phyloP scores from a whole-genome alignment of 2,113 vertebrate genomes.

The Pseudorasbora parva region DNA sequence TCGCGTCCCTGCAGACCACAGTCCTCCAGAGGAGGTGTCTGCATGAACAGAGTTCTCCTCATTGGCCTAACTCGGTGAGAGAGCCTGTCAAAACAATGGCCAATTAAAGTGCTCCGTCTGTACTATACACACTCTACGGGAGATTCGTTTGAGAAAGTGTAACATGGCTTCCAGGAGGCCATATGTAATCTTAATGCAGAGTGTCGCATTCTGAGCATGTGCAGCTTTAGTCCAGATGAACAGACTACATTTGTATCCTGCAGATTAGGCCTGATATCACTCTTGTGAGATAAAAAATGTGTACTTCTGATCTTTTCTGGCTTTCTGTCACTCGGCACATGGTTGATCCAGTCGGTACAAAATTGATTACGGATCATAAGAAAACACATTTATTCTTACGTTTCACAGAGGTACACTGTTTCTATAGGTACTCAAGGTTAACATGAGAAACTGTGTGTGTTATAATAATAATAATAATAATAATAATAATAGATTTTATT shows the following conservation, averaged over 20 bases:
- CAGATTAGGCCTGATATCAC: background rate
- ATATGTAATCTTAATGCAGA: background rate
- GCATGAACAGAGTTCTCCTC: slow-evolving; percentile 1
- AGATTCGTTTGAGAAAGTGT: slow-evolving; percentile 4
- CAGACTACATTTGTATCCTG: slow-evolving; percentile 6
- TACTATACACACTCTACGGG: slow-evolving; percentile 14
- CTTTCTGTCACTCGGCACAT: slow-evolving; percentile 2
- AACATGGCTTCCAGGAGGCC: background rate
- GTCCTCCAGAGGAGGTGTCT: background rate
- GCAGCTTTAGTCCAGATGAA: slow-evolving; percentile 21
- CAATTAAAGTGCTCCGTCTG: slow-evolving; percentile 45
- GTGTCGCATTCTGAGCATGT: background rate
- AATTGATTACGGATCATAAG: background rate
- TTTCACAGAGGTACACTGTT: background rate
- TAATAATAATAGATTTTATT: no score
- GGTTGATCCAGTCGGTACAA: background rate
- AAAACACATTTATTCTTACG: background rate
- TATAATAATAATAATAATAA: no score
- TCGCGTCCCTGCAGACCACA: background rate
- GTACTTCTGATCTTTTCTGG: slow-evolving; percentile 1
- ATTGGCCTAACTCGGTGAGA: slow-evolving; percentile 39
- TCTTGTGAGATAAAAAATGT: background rate
- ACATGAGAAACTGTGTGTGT: no score
- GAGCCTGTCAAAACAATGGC: slow-evolving; percentile 50
- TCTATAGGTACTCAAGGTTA: no score